phyloP scores from a whole-genome alignment of 2,888 invertebrate genomes.

The Pheosia tremula region DNA sequence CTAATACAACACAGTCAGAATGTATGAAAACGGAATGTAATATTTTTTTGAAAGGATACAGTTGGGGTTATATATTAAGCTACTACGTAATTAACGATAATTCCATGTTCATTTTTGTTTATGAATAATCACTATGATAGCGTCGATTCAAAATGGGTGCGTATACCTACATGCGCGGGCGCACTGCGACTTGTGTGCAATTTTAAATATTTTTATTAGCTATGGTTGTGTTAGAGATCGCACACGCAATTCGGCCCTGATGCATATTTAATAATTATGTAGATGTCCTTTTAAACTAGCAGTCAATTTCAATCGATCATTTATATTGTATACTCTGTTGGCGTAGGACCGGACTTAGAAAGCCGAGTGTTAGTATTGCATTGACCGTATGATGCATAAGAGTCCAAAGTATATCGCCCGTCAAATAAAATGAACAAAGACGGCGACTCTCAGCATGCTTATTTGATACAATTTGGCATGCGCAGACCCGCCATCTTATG shows the following conservation, averaged over 20 bases:
- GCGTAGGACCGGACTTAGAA: slow-evolving; percentile 8
- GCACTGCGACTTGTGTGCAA: slow-evolving; percentile 67
- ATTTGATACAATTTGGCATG: no score
- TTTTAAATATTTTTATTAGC: slow-evolving; percentile 65
- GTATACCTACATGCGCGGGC: slow-evolving; percentile 26
- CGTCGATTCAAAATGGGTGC: slow-evolving; percentile 15
- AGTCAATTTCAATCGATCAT: slow-evolving; percentile 27
- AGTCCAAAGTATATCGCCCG: no score
- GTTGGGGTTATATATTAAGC: slow-evolving; percentile 16
- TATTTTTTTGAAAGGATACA: slow-evolving; percentile 32
- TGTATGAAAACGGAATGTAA: slow-evolving; percentile 2
- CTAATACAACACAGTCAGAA: no score
- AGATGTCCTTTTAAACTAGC: slow-evolving; percentile 30
- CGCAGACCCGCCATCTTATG: no score
- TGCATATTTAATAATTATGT: slow-evolving; percentile 33
- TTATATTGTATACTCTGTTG: slow-evolving; percentile 15
- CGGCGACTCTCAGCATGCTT: no score
- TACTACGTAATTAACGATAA: background rate
- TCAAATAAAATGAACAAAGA: no score
- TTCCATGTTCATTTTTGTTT: background rate
- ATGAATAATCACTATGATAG: slow-evolving; percentile 10
- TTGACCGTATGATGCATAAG: background rate
- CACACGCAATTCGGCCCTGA: slow-evolving; percentile 49
- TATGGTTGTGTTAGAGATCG: slow-evolving; percentile 67
- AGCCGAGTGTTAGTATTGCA: background rate